Conservation (phyloP, 2,797 vertebrate species). For the Premnoplex brunnescens region DNA sequence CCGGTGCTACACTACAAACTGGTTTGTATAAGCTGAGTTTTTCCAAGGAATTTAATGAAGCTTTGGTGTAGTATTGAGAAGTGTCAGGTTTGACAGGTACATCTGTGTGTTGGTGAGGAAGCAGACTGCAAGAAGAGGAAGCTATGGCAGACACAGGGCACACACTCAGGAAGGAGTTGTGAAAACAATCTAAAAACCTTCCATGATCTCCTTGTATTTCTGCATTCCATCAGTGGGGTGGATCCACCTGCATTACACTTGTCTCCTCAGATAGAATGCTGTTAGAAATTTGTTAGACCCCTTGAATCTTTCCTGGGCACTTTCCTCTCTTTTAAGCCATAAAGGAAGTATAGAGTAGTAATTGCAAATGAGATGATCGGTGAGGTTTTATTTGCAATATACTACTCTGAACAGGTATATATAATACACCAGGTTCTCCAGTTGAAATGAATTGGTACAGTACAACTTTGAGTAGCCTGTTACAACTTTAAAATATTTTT, state of each 20-base stretch:
- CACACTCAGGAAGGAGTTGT: neutral
- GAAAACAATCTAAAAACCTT: neutral
- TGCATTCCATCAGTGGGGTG: neutral
- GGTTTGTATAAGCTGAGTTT: neutral
- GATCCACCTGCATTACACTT: neutral
- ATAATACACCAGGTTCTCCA: neutral
- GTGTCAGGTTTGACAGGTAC: neutral
- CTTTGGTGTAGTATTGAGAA: neutral
- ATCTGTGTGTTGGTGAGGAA: neutral
- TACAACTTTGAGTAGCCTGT: neutral
- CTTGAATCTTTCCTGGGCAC: neutral
- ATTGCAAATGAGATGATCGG: neutral
- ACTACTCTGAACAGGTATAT: neutral
- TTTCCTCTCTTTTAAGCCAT: neutral
- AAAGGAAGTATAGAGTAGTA: neutral
- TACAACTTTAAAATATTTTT: neutral
- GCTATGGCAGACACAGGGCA: accelerated
- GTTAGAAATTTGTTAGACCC: neutral
- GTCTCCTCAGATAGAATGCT: neutral
- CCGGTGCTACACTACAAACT: neutral
- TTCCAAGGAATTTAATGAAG: neutral
- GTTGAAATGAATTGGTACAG: neutral
- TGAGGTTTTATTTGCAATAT: neutral
- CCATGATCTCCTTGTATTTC: neutral
- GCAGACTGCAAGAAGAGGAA: neutral